A percentile compares a stretch with the other conserved stretches of the same genome.
Conservation (phyloP, 2,797 vertebrate genomes). For the Ptychobarbus kaznakovi region DNA sequence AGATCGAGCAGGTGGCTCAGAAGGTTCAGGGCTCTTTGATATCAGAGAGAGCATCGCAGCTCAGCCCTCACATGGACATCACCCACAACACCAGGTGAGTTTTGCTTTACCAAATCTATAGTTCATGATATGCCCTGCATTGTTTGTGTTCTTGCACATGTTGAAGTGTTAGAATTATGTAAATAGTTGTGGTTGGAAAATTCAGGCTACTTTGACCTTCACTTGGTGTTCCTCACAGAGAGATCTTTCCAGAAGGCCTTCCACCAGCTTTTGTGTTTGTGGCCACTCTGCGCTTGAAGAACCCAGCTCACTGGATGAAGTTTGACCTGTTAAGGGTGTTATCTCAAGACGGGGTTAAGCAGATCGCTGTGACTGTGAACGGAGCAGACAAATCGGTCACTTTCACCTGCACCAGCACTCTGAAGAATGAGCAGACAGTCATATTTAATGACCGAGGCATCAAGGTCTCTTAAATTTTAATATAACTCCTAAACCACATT, state of each 20-base stretch:
- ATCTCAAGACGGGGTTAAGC: constrained; percentile 78
- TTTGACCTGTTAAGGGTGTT: constrained; percentile 87
- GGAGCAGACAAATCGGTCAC: constrained; percentile 81
- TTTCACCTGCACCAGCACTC: constrained; percentile 80
- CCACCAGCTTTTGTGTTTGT: constrained; percentile 88
- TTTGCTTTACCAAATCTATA: not conserved
- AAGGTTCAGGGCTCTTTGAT: constrained; percentile 80
- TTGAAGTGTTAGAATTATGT: not conserved
- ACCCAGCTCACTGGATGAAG: constrained; percentile 75
- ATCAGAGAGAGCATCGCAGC: constrained; percentile 82
- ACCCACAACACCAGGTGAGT: constrained; percentile 83
- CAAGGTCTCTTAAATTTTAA: constrained; percentile 63
- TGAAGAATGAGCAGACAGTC: constrained; percentile 63
- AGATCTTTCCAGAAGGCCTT: constrained; percentile 88
- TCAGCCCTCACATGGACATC: constrained; percentile 80
- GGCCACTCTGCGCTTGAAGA: constrained; percentile 85
- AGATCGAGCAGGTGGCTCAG: constrained; percentile 81
- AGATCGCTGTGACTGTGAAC: constrained; percentile 85
- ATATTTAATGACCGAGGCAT: constrained; percentile 68
- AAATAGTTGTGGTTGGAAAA: not conserved
- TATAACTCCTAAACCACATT: not conserved
- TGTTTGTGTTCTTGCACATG: not conserved
- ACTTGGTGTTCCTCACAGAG: constrained; percentile 67
- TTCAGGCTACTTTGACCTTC: not conserved
- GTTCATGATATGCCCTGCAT: not conserved